These are phyloP conservation scores for Zaprionus africanus DNA, from an alignment of 1,140 invertebrate genomes.

Conservation along the genomic window DNA sequence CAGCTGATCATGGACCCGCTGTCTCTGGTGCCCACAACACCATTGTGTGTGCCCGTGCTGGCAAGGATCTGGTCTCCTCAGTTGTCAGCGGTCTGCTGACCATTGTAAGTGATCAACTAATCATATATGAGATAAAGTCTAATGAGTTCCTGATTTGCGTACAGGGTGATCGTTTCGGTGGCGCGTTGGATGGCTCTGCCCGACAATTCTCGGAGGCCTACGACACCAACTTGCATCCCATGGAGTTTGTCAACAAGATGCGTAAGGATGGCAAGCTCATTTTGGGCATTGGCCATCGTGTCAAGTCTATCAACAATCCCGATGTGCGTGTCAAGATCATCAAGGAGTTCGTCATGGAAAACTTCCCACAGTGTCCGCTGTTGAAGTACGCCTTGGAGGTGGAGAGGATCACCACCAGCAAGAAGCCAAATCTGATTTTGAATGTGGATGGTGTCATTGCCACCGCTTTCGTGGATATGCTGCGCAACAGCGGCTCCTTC, in stretches of 20 bases:
- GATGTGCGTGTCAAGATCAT: conserved; percentile 98
- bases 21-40: conserved; percentile 99
- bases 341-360: conserved; percentile 97
- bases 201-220: conserved; percentile 98
- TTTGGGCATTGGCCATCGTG: conserved; percentile 99
- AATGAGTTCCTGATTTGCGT: conserved; percentile 1
- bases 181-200: conserved; percentile 98
- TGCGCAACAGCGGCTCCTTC: conserved; percentile 96
- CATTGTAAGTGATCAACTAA: conserved; percentile 90
- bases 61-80: conserved; percentile 99
- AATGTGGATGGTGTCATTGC: conserved; percentile 99
- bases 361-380: conserved; percentile 96
- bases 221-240: conserved; percentile 96
- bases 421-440: conserved; percentile 99
- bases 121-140: background rate
- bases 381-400: conserved; percentile 98
- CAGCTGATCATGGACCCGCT: conserved; percentile 99
- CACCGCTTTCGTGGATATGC: conserved; percentile 98
- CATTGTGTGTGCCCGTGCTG: conserved; percentile 99
- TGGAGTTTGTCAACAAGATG: conserved; percentile 99
- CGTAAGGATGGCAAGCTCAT: conserved; percentile 98
- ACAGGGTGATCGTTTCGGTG: conserved; percentile 98
- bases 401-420: conserved; percentile 99
- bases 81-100: conserved; percentile 98
- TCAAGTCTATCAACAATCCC: conserved; percentile 99